Evolutionary conservation across 2,113 vertebrate species (phyloP).

Genomic region (Carassius auratus): DNA sequence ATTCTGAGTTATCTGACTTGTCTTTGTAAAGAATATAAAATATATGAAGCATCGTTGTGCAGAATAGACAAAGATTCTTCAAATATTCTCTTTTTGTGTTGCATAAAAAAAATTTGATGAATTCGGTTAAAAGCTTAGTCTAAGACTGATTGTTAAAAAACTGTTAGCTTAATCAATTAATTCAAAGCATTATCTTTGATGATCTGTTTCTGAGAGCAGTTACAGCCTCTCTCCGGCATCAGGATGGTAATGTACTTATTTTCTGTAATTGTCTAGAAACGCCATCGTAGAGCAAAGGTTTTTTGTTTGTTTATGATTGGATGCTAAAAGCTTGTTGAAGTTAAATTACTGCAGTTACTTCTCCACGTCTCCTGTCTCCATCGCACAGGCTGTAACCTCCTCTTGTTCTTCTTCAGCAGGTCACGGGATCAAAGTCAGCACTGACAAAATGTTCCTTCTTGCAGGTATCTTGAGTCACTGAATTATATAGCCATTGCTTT

Average conservation of each 20-base stretch:
- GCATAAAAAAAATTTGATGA: background rate
- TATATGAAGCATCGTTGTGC: background rate
- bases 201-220: background rate
- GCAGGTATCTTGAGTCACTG: conserved; percentile 7
- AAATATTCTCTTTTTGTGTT: background rate
- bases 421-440: background rate
- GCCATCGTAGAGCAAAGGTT: background rate
- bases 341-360: background rate
- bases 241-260: conserved; percentile 3
- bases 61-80: background rate
- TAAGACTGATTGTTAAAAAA: background rate
- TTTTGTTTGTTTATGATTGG: background rate
- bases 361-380: background rate
- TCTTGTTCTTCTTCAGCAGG: conserved; percentile 29
- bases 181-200: background rate
- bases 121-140: background rate
- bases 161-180: background rate
- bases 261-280: background rate
- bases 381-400: background rate
- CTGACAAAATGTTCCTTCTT: conserved; percentile 29
- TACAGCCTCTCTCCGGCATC: background rate
- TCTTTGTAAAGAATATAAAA: background rate
- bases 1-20: background rate
- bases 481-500: conserved; percentile 1
- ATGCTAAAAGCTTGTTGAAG: background rate